A percentile compares a stretch with the other conserved stretches of the same genome.
Conservation (phyloP, 2,797 vertebrate species). For the Sebastes steindachneri region DNA sequence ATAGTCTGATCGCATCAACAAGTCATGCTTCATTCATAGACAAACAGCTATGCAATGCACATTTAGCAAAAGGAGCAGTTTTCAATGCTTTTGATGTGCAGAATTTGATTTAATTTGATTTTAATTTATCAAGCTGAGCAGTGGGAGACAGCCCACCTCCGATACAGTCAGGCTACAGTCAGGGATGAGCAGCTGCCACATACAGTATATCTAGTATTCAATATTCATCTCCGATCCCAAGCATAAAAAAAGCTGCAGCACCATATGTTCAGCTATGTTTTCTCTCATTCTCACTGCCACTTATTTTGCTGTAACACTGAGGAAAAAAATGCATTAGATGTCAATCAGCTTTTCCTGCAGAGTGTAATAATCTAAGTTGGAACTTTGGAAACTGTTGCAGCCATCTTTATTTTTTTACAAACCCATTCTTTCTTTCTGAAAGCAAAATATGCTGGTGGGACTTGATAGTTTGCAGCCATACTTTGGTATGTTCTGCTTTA, state of each 20-base stretch:
- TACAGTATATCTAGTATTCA: constrained; percentile 24
- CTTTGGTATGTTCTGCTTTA: neutral
- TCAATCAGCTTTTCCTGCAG: constrained; percentile 16
- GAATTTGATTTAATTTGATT: neutral
- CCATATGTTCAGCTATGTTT: constrained; percentile 56
- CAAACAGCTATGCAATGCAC: neutral
- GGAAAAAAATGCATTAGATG: constrained; percentile 12
- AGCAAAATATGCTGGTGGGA: neutral
- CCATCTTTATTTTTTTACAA: neutral
- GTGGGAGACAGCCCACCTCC: constrained; percentile 2
- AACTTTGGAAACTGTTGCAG: neutral
- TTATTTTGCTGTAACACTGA: constrained; percentile 5
- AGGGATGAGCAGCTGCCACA: constrained; percentile 5
- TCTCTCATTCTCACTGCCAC: constrained; percentile 8
- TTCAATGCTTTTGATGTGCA: constrained; percentile 15
- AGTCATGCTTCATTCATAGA: constrained; percentile 29
- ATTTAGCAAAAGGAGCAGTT: constrained; percentile 22
- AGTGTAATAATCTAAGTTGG: neutral
- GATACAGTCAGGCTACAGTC: constrained; percentile 1
- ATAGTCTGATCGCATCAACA: constrained; percentile 33
- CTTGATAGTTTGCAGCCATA: neutral
- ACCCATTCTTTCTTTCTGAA: neutral
- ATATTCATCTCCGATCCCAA: constrained; percentile 38
- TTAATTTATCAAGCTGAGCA: neutral
- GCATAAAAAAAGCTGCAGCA: constrained; percentile 25